Evolutionary conservation across 2,888 invertebrate genomes (phyloP).

Genomic region (Lacanobia oleracea): DNA sequence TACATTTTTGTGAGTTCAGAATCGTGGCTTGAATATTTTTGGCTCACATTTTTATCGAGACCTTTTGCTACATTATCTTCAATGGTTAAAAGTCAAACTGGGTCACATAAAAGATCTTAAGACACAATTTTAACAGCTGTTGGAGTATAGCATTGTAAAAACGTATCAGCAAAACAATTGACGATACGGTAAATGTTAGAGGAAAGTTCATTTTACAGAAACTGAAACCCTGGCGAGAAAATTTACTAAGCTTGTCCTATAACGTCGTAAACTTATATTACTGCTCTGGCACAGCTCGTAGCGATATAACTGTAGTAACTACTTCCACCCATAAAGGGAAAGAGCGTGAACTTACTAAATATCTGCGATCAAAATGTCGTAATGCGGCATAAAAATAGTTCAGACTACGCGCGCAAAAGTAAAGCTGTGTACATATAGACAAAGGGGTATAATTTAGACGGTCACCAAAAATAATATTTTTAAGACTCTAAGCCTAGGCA

Average conservation of each 20-base stretch:
- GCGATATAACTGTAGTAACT: neutral
- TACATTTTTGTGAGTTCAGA: neutral
- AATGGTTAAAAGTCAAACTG: too few species aligned
- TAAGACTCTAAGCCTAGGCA: too few species aligned
- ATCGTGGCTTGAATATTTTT: neutral
- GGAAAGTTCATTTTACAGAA: neutral
- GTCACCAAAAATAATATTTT: too few species aligned
- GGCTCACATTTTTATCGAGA: neutral
- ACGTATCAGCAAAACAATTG: neutral
- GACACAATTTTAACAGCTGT: neutral
- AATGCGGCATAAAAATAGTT: slow-evolving; percentile 21
- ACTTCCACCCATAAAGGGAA: neutral
- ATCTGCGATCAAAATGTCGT: slow-evolving; percentile 23
- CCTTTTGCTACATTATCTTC: neutral
- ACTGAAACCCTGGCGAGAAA: neutral
- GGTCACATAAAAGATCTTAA: neutral
- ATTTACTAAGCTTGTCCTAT: neutral
- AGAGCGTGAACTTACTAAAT: slow-evolving; percentile 22
- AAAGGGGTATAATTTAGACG: too few species aligned
- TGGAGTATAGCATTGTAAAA: too few species aligned
- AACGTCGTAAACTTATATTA: neutral
- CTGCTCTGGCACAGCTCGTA: neutral
- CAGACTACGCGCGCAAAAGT: neutral
- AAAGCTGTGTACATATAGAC: slow-evolving; percentile 5
- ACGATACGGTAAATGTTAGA: neutral